These are phyloP conservation scores for Pholis gunnellus DNA, from an alignment of 2,113 vertebrate species.

Conservation along the genomic window DNA sequence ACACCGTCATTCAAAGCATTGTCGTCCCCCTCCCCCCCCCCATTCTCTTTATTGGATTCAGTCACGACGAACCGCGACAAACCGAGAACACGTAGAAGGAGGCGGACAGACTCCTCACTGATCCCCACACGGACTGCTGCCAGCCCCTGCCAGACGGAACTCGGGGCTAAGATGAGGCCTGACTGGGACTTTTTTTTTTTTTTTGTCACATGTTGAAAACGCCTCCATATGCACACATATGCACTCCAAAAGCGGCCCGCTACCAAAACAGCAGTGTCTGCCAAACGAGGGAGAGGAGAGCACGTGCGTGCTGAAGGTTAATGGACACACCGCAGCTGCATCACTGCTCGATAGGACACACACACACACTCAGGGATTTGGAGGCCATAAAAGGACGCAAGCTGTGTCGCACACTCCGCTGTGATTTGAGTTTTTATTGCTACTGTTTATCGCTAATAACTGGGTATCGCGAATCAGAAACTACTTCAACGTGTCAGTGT, in stretches of 20 bases:
- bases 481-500: background rate
- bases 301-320: conserved; percentile 66
- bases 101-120: conserved; percentile 2
- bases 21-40: too few species aligned
- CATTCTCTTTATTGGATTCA: too few species aligned
- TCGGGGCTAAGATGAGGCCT: background rate
- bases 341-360: conserved; percentile 40
- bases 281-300: conserved; percentile 46
- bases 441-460: background rate
- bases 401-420: conserved; percentile 16
- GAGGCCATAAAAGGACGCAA: conserved; percentile 27
- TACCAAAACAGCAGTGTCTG: conserved; percentile 35
- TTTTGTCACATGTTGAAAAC: conserved; percentile 25
- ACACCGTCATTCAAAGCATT: background rate
- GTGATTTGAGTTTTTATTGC: conserved; percentile 13
- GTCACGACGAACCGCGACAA: too few species aligned
- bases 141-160: conserved; percentile 39
- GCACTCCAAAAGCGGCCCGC: conserved; percentile 13
- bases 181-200: too few species aligned
- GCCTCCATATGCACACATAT: conserved; percentile 23
- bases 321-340: conserved; percentile 59
- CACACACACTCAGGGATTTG: conserved; percentile 17
- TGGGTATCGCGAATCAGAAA: background rate
- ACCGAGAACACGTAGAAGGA: background rate
- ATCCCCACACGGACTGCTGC: conserved; percentile 10